A percentile compares a stretch with the other conserved stretches of the same genome.
phyloP scores from a whole-genome alignment of 2,797 vertebrate species.

The Sitta carolinensis region DNA sequence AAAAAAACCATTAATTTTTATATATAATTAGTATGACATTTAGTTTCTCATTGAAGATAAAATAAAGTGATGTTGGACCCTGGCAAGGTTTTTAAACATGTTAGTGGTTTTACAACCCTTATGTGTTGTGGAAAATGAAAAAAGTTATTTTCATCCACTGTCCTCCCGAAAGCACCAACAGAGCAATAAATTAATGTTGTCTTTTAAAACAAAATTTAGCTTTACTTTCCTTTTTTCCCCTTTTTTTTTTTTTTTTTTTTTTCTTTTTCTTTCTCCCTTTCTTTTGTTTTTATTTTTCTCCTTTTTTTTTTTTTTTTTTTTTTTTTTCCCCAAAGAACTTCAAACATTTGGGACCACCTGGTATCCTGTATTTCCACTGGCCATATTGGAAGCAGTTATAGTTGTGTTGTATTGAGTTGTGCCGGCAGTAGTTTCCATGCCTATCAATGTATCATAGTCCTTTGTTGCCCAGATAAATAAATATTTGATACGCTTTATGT shows the following conservation, averaged over 20 bases:
- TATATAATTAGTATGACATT: slow-evolving; percentile 85
- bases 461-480: slow-evolving; percentile 99
- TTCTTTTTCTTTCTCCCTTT: background rate
- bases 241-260: rapidly evolving
- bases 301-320: background rate
- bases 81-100: slow-evolving; percentile 79
- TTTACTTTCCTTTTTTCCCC: background rate
- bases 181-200: slow-evolving; percentile 97
- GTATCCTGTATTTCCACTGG: slow-evolving; percentile 93
- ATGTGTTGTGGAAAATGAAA: slow-evolving; percentile 88
- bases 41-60: slow-evolving; percentile 85
- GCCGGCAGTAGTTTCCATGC: slow-evolving; percentile 96
- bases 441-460: slow-evolving; percentile 99
- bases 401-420: slow-evolving; percentile 98
- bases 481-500: slow-evolving; percentile 99
- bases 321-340: slow-evolving; percentile 83
- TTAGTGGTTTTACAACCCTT: slow-evolving; percentile 86
- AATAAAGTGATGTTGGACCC: slow-evolving; percentile 78
- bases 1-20: slow-evolving; percentile 86
- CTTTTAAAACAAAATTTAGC: slow-evolving; percentile 81
- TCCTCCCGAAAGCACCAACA: slow-evolving; percentile 88
- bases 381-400: slow-evolving; percentile 94
- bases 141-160: slow-evolving; percentile 83
- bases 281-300: slow-evolving; percentile 32
- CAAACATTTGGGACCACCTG: slow-evolving; percentile 89